Base-by-base conservation (phyloP, 64 coral and sea anemone species). In the Astreopora myriophthalma region DNA sequence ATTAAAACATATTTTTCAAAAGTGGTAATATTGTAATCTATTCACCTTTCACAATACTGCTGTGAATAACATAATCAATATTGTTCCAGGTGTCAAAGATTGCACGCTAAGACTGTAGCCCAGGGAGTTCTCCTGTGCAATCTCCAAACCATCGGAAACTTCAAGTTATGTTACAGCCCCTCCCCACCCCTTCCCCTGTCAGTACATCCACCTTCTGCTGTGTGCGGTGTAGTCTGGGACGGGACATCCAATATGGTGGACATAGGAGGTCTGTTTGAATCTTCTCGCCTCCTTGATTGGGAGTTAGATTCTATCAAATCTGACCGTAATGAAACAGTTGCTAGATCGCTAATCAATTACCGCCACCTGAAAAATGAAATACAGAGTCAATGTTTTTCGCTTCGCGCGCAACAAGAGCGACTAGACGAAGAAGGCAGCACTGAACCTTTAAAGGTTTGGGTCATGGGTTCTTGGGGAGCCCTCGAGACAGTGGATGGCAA, bases 401-500 rank as follows among this genome's bases (percentile, higher is more conserved):
- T 90, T 5, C 93, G 94, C 14, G 82, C 86, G 0, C 94, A 93
- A 27, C 90, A 96, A 34, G 94, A 96, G 46, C 38, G 88, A 6
- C 57, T 96, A 1, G 94, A 96, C 68, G 86, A 89, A 69, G 86
- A 86, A 6, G 89, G 69, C 55, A 84, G 31, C 37, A 58, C 52
- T 0, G 94, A 93, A 32, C 80, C 78, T 31, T 27, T 86, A 26
- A 86, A 91, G 22, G 94, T 96, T 0, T 96, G 91, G 90, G 79
- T 96, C 0, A 96, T 96, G 94, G 86, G 94, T 0, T 89, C 94
- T 1, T 96, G 94, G 94, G 94, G 86, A 34, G 94, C 94, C 13
- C 46, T 96, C 7, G 94, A 93, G 55, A 88, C 91, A 0, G 79
- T 96, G 28, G 92, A 93, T 48, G 90, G 94, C 5, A 73, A 85